These are phyloP conservation scores for Misgurnus anguillicaudatus DNA, from an alignment of 2,113 vertebrate genomes.

Conservation along the genomic window DNA sequence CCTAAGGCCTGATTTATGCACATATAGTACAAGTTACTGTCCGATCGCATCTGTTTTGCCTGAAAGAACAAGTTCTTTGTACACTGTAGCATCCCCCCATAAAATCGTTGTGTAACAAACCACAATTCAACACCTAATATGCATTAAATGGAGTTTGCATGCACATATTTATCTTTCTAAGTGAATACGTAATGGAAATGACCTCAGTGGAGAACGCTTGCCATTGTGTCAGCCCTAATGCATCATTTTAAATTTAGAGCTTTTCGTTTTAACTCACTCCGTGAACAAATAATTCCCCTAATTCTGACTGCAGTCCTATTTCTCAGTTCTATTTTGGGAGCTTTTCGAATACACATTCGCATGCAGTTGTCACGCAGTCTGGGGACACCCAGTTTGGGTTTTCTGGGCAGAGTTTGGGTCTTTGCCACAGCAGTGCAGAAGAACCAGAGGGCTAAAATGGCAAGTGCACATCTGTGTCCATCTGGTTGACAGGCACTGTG, in stretches of 20 bases:
- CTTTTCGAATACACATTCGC: conserved; percentile 26
- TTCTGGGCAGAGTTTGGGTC: conserved; percentile 11
- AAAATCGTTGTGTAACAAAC: not conserved
- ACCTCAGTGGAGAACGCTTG: not conserved
- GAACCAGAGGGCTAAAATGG: conserved; percentile 34
- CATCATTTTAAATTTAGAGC: conserved; percentile 20
- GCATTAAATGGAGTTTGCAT: not conserved
- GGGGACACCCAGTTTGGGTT: conserved; percentile 28
- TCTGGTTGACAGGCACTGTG: conserved; percentile 21
- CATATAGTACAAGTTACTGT: not conserved
- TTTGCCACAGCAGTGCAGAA: conserved; percentile 7
- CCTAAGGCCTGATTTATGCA: not conserved
- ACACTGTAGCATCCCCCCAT: not conserved
- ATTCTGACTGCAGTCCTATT: conserved; percentile 29
- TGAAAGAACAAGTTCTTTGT: conserved; percentile 18
- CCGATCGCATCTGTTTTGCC: conserved; percentile 29
- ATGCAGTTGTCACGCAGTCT: conserved; percentile 24
- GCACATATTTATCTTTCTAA: not conserved
- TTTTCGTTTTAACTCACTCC: not conserved
- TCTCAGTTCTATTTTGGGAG: conserved; percentile 38
- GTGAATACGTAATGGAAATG: not conserved
- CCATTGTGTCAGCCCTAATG: not conserved
- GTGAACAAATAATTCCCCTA: conserved; percentile 30
- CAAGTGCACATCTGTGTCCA: conserved; percentile 47
- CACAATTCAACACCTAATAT: not conserved